Evolutionary conservation across 1,140 invertebrate species (phyloP), one percentile per base, ranked within the genome.

Genomic region (Hydropsyche tenuis): DNA sequence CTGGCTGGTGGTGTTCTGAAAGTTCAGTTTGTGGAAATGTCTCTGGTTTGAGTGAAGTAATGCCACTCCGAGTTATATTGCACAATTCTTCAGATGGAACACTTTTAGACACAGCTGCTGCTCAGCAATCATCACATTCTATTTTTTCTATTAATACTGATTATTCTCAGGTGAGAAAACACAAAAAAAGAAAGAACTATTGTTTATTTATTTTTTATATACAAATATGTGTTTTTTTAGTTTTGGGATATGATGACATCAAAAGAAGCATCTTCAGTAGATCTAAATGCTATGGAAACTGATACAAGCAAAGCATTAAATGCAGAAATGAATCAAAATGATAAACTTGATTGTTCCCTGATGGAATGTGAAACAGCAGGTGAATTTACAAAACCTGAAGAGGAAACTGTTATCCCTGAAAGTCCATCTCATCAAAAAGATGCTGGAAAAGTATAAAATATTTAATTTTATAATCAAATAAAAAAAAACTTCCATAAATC

Each of bases 71-170:
- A 79, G 90, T 91, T 73, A 87, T 85, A 1, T 90, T 89, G 78
- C 88, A 90, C 84, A 85, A 88, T 25, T 89, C 90, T 7, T 90
- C 89, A 75, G 90, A 91, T 81, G 90, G 90, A 11, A 91, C 90
- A 56, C 88, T 88, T 76, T 85, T 91, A 77, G 89, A 91, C 80
- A 84, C 81, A 12, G 81, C 78, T n/a, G 79, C 81, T 20, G 63
- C 78, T 9, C 65, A 81, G 0, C 81, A 27, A 78, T 81, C 12
- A 80, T 83, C 43, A 80, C 82, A 65, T 81, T 79, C 71, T 63
- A 75, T 16, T 20, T 79, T 70, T 76, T 78, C 60, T 69, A 77
- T 69, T n/a, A 72, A 1, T 30, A 78, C 80, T 0, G 82, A 84
- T 60, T 78, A 82, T 7, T 79, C 82, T 16, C 83, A 84, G 80